Percentiles rank a stretch among this genome's conserved stretches.
Evolutionary conservation across 2,888 invertebrate genomes (phyloP).

Genomic region (Cataglyphis albicans): DNA sequence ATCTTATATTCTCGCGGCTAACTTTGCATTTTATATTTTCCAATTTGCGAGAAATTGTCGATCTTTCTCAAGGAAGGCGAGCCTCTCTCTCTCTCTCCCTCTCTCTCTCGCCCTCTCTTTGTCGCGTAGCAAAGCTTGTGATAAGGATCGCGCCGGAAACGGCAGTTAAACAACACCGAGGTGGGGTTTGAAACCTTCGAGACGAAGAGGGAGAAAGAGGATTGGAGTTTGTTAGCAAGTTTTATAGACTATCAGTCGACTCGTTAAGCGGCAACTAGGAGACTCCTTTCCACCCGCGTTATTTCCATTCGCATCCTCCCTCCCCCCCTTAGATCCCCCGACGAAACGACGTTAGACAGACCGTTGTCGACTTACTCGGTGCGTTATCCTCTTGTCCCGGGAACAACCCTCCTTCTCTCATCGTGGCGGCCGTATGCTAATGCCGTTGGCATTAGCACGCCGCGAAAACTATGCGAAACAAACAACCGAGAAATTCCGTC

Average conservation of each 20-base stretch:
- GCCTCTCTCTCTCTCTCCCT: no score
- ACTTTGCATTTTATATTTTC: slow-evolving; percentile 79
- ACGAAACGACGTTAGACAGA: slow-evolving; percentile 63
- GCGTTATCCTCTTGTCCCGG: slow-evolving; percentile 64
- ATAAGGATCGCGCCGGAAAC: slow-evolving; percentile 72
- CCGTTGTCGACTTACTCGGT: slow-evolving; percentile 66
- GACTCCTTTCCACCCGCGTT: slow-evolving; percentile 75
- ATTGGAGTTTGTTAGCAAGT: slow-evolving; percentile 81
- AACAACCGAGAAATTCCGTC: slow-evolving; percentile 69
- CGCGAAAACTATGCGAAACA: slow-evolving; percentile 67
- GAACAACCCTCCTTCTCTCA: slow-evolving; percentile 60
- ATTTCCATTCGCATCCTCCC: slow-evolving; percentile 75
- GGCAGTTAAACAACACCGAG: slow-evolving; percentile 60
- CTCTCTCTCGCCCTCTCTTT: neutral
- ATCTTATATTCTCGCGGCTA: neutral
- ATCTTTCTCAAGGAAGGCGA: slow-evolving; percentile 50
- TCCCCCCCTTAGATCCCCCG: slow-evolving; percentile 5
- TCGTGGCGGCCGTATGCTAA: slow-evolving; percentile 69
- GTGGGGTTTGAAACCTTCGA: slow-evolving; percentile 39
- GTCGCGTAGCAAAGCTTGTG: slow-evolving; percentile 42
- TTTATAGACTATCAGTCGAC: slow-evolving; percentile 82
- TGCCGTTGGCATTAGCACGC: slow-evolving; percentile 70
- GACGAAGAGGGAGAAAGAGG: slow-evolving; percentile 26
- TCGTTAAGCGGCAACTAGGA: slow-evolving; percentile 81
- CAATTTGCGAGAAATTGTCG: slow-evolving; percentile 76